These are phyloP conservation scores for Plutomurus gul DNA, from an alignment of 1,140 invertebrate genomes.

Conservation along the genomic window DNA sequence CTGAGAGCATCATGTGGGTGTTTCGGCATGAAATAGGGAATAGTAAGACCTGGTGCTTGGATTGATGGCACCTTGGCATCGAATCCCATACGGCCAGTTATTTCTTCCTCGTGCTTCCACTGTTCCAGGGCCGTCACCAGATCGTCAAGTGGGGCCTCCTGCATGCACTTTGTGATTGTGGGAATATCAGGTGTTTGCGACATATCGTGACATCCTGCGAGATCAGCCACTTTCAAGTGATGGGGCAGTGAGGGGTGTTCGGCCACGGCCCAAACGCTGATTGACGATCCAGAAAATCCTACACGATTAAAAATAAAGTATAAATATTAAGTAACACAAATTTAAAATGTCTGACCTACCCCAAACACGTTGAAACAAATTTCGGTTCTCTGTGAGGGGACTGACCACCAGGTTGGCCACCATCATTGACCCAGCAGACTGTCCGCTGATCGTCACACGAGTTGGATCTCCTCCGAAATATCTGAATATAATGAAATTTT, in stretches of 20 bases:
- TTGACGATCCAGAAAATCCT: slow-evolving; percentile 31
- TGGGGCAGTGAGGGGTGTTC: slow-evolving; percentile 37
- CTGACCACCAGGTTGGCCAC: slow-evolving; percentile 36
- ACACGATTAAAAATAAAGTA: slow-evolving; percentile 4
- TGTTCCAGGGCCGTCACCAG: not conserved
- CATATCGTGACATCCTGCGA: not conserved
- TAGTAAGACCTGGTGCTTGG: not conserved
- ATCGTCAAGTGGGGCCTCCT: not conserved
- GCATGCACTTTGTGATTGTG: slow-evolving; percentile 22
- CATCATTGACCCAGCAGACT: slow-evolving; percentile 38
- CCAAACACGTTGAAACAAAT: slow-evolving; percentile 31
- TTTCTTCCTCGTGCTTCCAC: not conserved
- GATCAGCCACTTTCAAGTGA: slow-evolving; percentile 15
- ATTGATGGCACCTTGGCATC: slow-evolving; percentile 30
- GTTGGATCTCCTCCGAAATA: slow-evolving; percentile 35
- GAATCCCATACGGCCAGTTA: slow-evolving; percentile 24
- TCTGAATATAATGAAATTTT: too few relatives aligned
- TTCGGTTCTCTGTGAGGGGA: slow-evolving; percentile 34
- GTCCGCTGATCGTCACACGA: slow-evolving; percentile 29
- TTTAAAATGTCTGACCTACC: not conserved
- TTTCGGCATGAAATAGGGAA: not conserved
- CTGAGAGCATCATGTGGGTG: not conserved
- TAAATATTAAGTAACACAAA: too few relatives aligned
- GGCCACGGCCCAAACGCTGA: slow-evolving; percentile 33
- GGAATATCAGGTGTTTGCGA: not conserved